These are phyloP conservation scores for Pocota personata DNA, from an alignment of 2,888 invertebrate genomes.

Conservation along the genomic window DNA sequence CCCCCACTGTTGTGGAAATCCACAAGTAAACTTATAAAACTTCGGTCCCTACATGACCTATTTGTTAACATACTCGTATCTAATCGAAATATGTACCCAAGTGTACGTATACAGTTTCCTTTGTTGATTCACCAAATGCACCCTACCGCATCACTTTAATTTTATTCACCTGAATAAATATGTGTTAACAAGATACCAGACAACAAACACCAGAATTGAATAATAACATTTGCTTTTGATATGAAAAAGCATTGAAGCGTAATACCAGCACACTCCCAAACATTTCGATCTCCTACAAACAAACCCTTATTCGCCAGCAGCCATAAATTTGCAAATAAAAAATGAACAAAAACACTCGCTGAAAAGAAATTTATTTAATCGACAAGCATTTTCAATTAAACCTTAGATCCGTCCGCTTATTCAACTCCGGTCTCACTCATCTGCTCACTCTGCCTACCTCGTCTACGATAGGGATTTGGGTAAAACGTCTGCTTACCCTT, in stretches of 20 bases:
- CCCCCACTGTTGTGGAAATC: too few relatives aligned
- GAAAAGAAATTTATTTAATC: slow-evolving; percentile 27
- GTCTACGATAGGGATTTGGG: slow-evolving; percentile 23
- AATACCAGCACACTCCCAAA: background rate
- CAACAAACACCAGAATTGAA: background rate
- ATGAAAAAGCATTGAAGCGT: background rate
- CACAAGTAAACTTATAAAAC: too few relatives aligned
- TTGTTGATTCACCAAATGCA: too few relatives aligned
- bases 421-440: background rate
- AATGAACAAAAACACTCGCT: background rate
- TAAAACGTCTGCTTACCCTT: slow-evolving; percentile 25
- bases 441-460: background rate
- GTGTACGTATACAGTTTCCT: too few relatives aligned
- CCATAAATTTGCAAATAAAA: background rate
- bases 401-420: slow-evolving; percentile 9
- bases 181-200: background rate
- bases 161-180: background rate
- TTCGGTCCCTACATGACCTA: too few relatives aligned
- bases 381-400: slow-evolving; percentile 61
- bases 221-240: background rate
- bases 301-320: background rate
- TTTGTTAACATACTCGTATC: too few relatives aligned
- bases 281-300: background rate
- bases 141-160: background rate
- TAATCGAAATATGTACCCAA: too few relatives aligned